Conservation (phyloP, 2,888 invertebrate species). For the Troides aeacus region DNA sequence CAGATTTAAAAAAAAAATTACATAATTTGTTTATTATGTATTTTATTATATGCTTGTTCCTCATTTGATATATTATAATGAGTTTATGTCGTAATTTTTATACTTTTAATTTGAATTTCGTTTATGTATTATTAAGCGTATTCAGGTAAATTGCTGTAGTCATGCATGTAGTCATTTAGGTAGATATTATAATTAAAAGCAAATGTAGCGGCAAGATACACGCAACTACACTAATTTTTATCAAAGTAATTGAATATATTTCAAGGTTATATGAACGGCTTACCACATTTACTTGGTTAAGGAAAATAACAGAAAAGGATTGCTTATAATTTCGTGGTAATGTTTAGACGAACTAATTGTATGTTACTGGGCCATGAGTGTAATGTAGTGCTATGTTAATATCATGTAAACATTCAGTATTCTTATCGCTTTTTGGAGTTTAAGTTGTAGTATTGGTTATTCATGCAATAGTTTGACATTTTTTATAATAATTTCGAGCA, state of each 20-base stretch:
- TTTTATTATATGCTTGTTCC: constrained; percentile 27
- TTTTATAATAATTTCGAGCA: too few species aligned
- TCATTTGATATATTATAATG: constrained; percentile 25
- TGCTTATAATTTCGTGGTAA: not conserved
- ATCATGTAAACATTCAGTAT: too few species aligned
- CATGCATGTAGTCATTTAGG: not conserved
- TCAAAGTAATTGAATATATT: not conserved
- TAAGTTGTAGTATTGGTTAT: too few species aligned
- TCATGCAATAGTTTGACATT: too few species aligned
- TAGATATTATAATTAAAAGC: not conserved
- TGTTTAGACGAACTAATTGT: too few species aligned
- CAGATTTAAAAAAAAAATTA: constrained; percentile 22
- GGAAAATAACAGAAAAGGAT: not conserved
- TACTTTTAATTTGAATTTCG: constrained; percentile 7
- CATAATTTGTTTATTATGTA: constrained; percentile 32
- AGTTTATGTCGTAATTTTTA: constrained; percentile 15
- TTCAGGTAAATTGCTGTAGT: not conserved
- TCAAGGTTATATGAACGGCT: not conserved
- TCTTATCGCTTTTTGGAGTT: too few species aligned
- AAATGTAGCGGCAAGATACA: not conserved
- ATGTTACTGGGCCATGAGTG: too few species aligned
- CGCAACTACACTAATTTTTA: not conserved
- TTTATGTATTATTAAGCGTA: constrained; percentile 1
- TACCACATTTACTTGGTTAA: not conserved
- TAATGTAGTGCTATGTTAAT: too few species aligned